Conservation (phyloP, 1,140 invertebrate species). For the Leptinotarsa texana region DNA sequence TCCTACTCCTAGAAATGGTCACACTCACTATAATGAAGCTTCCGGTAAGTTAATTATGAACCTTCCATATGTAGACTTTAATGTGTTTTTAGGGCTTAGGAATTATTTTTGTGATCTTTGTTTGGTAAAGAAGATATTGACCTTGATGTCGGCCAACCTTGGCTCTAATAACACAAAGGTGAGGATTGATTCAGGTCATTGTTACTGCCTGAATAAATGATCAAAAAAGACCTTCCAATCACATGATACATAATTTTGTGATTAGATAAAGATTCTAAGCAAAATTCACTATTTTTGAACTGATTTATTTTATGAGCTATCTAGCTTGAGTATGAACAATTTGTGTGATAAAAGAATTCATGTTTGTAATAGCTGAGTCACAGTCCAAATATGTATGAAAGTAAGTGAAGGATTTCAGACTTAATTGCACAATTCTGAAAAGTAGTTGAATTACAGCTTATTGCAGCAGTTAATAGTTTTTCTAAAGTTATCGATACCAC, state of each 20-base stretch:
- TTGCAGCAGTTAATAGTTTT: too few species aligned
- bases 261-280: not conserved
- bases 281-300: not conserved
- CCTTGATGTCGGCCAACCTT: not conserved
- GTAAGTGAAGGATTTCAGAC: too few species aligned
- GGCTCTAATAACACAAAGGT: not conserved
- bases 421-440: too few species aligned
- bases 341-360: not conserved
- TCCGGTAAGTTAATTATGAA: constrained; percentile 40
- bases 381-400: too few species aligned
- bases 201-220: not conserved
- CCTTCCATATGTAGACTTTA: too few species aligned
- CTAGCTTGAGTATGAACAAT: not conserved
- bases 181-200: constrained; percentile 2
- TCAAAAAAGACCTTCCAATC: not conserved
- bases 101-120: too few species aligned
- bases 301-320: not conserved
- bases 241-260: not conserved
- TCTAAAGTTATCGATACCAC: too few species aligned
- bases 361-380: too few species aligned
- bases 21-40: constrained; percentile 52
- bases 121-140: not conserved
- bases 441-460: too few species aligned
- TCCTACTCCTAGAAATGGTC: constrained; percentile 49
- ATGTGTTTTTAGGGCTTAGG: too few species aligned